Base-by-base conservation (phyloP, 2,113 vertebrate species). In the Passer domesticus region DNA sequence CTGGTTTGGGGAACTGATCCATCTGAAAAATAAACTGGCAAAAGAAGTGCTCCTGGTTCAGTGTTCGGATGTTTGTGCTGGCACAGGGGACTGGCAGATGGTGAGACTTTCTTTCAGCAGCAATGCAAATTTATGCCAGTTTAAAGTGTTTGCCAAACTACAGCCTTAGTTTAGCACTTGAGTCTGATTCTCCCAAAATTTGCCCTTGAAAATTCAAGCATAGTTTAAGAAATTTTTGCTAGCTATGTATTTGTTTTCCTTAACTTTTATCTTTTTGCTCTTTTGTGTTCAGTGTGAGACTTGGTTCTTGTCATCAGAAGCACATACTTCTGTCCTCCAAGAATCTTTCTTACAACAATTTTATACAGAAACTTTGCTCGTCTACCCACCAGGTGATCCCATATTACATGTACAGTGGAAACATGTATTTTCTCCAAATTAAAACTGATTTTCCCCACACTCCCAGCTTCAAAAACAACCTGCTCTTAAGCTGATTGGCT, bases 61-160 rank as follows among this genome's bases (percentile, higher is more conserved):
- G 60, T 56, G 52, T 93, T 93, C 41, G 69, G 95, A 95, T 96
- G 96, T 97, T 97, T 97, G 92, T 96, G 89, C 95, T 97, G 96
- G 96, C 95, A 56, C 76, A 56, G 56, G 24, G 73, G 73, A 41
- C 68, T 94, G 95, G 94, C 92, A 95, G 89, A 97, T 94, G 95
- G 80, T 96, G 80, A 97, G 69, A 82, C 76, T 95, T 95, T 92
- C 94, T 95, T 97, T 95, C 95, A 96, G 91, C 95, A 89, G 94
- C 89, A 52, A 9, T 72, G 80, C 77, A 94, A 95, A 96, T 96
- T 97, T 96, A 95, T 97, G 92, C 96, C 96, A 92, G 69, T 49
- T 83, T 90, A 33, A 94, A 87, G 60, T 41, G 73, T 95, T 94
- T 96, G 95, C 96, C 96, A 97, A 87, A 93, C 86, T 92, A 25